phyloP scores from a whole-genome alignment of 2,797 vertebrate genomes.

The Tamandua tetradactyla region DNA sequence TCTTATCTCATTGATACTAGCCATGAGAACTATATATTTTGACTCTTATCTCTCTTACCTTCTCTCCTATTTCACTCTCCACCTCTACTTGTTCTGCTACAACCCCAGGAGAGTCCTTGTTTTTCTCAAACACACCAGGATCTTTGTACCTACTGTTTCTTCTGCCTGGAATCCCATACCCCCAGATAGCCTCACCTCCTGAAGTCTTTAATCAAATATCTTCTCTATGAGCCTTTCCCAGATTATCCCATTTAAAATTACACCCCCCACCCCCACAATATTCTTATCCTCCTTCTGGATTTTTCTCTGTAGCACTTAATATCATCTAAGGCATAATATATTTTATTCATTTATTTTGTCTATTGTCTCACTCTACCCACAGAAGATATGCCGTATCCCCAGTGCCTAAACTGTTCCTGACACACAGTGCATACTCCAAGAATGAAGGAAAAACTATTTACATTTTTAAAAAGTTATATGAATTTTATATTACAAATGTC shows the following conservation, averaged over 20 bases:
- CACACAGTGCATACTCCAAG: not conserved
- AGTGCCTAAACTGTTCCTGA: not conserved
- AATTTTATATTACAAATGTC: conserved; percentile 40
- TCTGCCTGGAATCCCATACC: not conserved
- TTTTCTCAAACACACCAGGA: conserved; percentile 7
- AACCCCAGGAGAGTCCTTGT: not conserved
- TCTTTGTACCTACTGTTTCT: not conserved
- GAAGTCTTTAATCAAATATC: not conserved
- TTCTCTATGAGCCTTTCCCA: not conserved
- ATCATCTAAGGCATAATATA: not conserved
- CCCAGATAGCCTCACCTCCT: not conserved
- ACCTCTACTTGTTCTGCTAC: not conserved
- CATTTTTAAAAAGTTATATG: not conserved
- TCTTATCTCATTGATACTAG: not conserved
- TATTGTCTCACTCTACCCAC: not conserved
- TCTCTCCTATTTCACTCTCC: not conserved
- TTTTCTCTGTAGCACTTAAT: not conserved
- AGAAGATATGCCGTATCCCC: not conserved
- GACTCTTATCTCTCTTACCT: not conserved
- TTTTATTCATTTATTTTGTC: not conserved
- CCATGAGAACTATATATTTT: not conserved
- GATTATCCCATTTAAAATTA: not conserved
- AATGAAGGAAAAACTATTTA: not conserved
- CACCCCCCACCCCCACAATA: not conserved
- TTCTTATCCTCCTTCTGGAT: not conserved